Percentiles rank a stretch among this genome's conserved stretches.
These are phyloP conservation scores for Syngnathus floridae DNA, from an alignment of 2,113 vertebrate species.

Conservation along the genomic window DNA sequence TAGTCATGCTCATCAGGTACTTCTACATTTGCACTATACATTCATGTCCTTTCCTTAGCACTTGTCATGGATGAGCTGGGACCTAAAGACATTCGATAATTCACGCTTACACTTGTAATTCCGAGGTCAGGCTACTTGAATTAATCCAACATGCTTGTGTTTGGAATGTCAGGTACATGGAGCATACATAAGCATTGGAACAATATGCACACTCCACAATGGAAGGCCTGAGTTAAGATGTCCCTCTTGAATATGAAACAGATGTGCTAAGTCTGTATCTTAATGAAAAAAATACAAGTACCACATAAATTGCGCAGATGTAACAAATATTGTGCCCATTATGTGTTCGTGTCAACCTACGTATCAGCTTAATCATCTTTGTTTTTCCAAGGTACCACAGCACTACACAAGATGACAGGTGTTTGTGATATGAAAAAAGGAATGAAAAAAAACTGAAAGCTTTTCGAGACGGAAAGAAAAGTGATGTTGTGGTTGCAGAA, in stretches of 20 bases:
- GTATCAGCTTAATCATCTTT: slow-evolving; percentile 13
- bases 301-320: neutral
- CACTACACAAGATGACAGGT: neutral
- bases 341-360: neutral
- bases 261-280: neutral
- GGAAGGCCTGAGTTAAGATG: too few species aligned
- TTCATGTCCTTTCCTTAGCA: neutral
- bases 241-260: neutral
- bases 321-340: neutral
- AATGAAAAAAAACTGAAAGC: neutral
- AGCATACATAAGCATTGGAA: too few species aligned
- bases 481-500: too few species aligned
- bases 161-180: too few species aligned
- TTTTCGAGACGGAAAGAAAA: too few species aligned
- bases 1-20: neutral
- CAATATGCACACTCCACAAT: too few species aligned
- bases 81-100: neutral
- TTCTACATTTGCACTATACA: neutral
- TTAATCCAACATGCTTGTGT: neutral
- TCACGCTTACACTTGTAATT: neutral
- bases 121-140: neutral
- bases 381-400: slow-evolving; percentile 10
- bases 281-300: neutral
- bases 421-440: neutral
- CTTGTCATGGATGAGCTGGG: neutral